Percentiles rank a stretch among this genome's conserved stretches.
These are phyloP conservation scores for Tiliacea aurago DNA, from an alignment of 2,888 invertebrate genomes.

Conservation along the genomic window DNA sequence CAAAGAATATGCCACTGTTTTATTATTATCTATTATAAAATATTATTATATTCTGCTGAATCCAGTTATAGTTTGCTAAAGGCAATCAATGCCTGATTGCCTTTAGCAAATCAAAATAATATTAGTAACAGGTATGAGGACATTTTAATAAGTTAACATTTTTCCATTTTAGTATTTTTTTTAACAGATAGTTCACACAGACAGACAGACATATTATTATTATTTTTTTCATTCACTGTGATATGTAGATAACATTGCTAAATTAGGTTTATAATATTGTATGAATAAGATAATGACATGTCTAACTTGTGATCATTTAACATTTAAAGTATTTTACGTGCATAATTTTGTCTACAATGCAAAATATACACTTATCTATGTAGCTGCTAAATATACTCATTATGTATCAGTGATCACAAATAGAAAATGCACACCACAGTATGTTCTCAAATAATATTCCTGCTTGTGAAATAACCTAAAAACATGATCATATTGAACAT, in stretches of 20 bases:
- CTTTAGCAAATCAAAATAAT: neutral
- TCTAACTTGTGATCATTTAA: slow-evolving; percentile 4
- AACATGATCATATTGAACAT: slow-evolving; percentile 25
- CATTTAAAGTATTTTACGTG: neutral
- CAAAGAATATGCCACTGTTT: neutral
- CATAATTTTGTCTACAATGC: neutral
- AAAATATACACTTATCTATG: neutral
- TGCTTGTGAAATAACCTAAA: slow-evolving; percentile 42
- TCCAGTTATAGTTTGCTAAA: neutral
- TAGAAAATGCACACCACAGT: neutral
- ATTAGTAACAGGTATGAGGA: neutral
- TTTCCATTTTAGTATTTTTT: neutral
- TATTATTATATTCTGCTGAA: slow-evolving; percentile 4
- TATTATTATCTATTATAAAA: neutral
- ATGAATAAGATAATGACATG: neutral
- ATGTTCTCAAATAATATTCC: neutral
- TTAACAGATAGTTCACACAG: neutral
- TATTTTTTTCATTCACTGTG: neutral
- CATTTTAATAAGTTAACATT: neutral
- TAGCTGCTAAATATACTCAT: slow-evolving; percentile 1
- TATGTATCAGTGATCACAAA: neutral
- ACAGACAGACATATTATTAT: too few species aligned
- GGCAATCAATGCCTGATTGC: neutral
- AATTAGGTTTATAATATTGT: neutral
- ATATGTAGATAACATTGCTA: neutral